Conservation (phyloP, 2,797 vertebrate species). For the Cacajao melanocephalus region DNA sequence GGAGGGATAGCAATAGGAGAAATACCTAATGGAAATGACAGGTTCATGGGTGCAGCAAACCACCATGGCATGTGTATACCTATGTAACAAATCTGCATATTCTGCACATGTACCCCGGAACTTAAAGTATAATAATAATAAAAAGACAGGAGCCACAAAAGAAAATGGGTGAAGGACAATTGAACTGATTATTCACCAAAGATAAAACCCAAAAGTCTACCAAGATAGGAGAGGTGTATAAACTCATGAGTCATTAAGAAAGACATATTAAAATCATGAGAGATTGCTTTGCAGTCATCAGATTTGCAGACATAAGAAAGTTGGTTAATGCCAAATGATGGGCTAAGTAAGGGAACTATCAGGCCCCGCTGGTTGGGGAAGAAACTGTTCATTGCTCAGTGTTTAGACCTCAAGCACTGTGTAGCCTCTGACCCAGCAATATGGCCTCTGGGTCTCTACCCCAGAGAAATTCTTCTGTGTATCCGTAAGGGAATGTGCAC, state of each 20-base stretch:
- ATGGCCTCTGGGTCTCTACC: neutral
- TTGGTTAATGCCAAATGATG: neutral
- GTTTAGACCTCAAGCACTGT: neutral
- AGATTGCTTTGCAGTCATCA: neutral
- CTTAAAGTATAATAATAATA: no score
- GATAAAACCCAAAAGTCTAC: neutral
- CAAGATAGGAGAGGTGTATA: neutral
- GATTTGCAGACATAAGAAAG: neutral
- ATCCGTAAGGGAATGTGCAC: fast-evolving
- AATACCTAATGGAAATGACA: no score
- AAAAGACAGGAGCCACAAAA: neutral
- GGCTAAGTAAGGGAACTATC: neutral
- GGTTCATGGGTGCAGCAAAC: no score
- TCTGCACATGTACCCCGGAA: no score
- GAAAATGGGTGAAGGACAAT: neutral
- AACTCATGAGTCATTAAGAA: neutral
- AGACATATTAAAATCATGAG: neutral
- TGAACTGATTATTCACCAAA: neutral
- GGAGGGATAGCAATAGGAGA: no score
- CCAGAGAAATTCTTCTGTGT: neutral
- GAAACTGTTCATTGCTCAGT: fast-evolving
- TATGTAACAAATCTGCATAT: no score
- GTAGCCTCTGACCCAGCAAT: neutral
- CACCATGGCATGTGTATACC: no score
- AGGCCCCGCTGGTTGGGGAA: neutral